Conservation (phyloP, 2,113 vertebrate species). For the Albula glossodonta region DNA sequence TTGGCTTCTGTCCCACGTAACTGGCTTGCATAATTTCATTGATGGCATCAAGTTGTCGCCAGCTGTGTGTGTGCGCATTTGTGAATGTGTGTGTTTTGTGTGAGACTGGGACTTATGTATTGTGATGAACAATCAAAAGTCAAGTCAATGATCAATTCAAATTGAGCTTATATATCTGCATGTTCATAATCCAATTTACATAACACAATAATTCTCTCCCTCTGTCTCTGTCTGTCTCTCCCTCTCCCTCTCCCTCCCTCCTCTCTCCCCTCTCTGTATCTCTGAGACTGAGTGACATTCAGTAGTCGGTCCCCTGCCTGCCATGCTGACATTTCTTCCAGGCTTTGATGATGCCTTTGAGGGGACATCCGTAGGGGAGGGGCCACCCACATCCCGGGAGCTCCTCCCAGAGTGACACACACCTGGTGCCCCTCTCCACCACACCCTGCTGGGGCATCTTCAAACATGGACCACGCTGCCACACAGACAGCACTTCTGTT, state of each 20-base stretch:
- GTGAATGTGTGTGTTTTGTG: too few relatives aligned
- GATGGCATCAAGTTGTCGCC: too few relatives aligned
- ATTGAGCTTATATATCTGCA: too few relatives aligned
- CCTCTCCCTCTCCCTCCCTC: neutral
- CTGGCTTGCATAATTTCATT: too few relatives aligned
- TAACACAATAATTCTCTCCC: too few relatives aligned
- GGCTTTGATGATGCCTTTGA: constrained; percentile 77
- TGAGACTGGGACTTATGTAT: too few relatives aligned
- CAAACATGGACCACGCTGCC: constrained; percentile 52
- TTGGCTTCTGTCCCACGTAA: too few relatives aligned
- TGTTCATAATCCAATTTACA: too few relatives aligned
- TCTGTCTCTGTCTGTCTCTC: neutral
- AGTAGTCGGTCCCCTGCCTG: constrained; percentile 70
- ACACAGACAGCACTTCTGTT: constrained; percentile 6
- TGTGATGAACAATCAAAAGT: too few relatives aligned
- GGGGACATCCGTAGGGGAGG: constrained; percentile 70
- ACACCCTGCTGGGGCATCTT: constrained; percentile 56
- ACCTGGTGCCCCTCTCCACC: constrained; percentile 38
- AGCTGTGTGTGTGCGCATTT: too few relatives aligned
- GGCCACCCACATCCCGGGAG: constrained; percentile 53
- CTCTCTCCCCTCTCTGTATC: neutral
- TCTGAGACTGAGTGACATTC: constrained; percentile 74
- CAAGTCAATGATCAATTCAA: too few relatives aligned
- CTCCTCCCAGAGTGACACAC: constrained; percentile 51
- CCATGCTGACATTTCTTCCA: constrained; percentile 75